Base-by-base conservation (phyloP, 2,888 invertebrate species). In the Caenorhabditis doughertyi region DNA sequence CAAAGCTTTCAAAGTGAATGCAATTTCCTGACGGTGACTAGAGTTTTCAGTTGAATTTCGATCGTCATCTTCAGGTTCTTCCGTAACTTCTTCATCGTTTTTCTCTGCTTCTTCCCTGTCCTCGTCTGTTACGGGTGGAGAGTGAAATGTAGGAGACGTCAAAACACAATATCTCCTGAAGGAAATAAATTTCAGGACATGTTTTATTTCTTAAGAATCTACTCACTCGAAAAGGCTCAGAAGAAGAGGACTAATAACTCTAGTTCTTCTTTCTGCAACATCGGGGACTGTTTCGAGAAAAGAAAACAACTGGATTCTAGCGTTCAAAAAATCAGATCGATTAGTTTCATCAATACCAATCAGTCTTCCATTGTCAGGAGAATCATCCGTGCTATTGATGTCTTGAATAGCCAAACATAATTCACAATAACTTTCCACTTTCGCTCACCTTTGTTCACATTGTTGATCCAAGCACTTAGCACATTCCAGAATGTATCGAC, bases 201-300 rank as follows among this genome's bases (percentile, higher is more conserved):
- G n/a, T n/a, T n/a, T 9, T 4, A 44, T 13, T 49, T 60, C 21
- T 16, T 3, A 49, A 81, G 77, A 51, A 68, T 5, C 4, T 21
- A 94, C 94, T 92, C 94, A 94, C 93, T 95, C 94, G 72, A 96
- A 94, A 92, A 97, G 96, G 81, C 94, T 94, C 65, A 97, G 93
- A 87, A 98, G 95, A n/a, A 96, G 90, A 4, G 95, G 94, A 0
- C 95, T 95, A 21, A 97, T 92, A 91, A 96, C 95, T 62, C 95
- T 94, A 89, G 96, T 96, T 92, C 94, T 95, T 0, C 94, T 93
- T 92, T 97, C 96, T 88, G 95, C 95, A 13, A 95, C 93, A 83
- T 95, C 94, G 3, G 95, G 94, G 91, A 96, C 95, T 84, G 70
- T 62, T 11, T 64, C 83, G 58, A 87, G 67, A 51, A 87, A 87